Evolutionary conservation across 1,140 invertebrate species (phyloP).

Genomic region (Cotesia chilonis): DNA sequence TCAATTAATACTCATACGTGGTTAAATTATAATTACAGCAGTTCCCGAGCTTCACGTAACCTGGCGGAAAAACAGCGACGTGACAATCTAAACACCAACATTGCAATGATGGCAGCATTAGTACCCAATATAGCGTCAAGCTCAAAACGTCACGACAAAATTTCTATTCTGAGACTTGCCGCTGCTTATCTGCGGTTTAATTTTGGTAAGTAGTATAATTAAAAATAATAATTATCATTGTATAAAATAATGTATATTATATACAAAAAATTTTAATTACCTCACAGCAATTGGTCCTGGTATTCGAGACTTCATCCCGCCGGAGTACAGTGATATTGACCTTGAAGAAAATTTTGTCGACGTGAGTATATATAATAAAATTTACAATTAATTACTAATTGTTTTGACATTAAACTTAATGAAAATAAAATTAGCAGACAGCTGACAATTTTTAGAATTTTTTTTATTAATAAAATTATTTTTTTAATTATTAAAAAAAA

Average conservation of each 20-base stretch:
- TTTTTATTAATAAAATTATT: no score
- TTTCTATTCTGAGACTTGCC: conserved; percentile 84
- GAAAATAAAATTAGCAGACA: not conserved
- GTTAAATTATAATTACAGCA: conserved; percentile 65
- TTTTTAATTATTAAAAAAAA: no score
- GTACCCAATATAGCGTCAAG: conserved; percentile 84
- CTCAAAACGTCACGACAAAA: conserved; percentile 86
- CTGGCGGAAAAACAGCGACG: conserved; percentile 88
- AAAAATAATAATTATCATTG: not conserved
- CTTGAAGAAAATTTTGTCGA: conserved; percentile 56
- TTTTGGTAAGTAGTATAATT: conserved; percentile 66
- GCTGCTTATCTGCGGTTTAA: conserved; percentile 77
- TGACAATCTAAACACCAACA: conserved; percentile 88
- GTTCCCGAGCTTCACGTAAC: conserved; percentile 80
- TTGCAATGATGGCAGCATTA: conserved; percentile 80
- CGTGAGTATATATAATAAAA: conserved; percentile 46
- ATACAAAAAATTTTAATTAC: not conserved
- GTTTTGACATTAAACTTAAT: no score
- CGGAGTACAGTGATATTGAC: conserved; percentile 50
- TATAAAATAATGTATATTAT: not conserved
- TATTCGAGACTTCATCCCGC: conserved; percentile 46
- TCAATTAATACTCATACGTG: conserved; percentile 4
- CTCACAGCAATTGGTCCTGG: conserved; percentile 52
- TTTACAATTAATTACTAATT: no score
- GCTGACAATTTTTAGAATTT: no score